phyloP scores from a whole-genome alignment of 2,797 vertebrate genomes.

The Gymnoscopelus braueri region DNA sequence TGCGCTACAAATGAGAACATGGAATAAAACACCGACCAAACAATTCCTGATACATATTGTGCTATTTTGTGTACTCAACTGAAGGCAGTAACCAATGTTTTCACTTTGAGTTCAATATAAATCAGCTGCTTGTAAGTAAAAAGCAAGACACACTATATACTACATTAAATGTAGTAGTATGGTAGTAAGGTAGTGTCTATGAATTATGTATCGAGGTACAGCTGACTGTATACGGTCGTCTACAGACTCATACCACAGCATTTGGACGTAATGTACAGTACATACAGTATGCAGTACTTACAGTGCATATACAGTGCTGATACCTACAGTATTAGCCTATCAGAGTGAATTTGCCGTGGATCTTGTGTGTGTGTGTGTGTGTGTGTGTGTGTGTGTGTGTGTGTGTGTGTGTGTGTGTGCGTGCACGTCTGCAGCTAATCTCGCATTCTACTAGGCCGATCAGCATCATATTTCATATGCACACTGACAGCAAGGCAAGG shows the following conservation, averaged over 20 bases:
- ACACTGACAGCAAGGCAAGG: too few relatives aligned
- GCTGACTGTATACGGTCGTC: constrained; percentile 29
- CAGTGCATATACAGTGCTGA: too few relatives aligned
- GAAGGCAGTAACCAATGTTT: constrained; percentile 53
- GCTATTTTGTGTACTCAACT: constrained; percentile 22
- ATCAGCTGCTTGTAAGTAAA: constrained; percentile 47
- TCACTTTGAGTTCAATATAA: constrained; percentile 36
- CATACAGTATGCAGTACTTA: too few relatives aligned
- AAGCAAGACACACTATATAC: constrained; percentile 18
- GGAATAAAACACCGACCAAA: constrained; percentile 31
- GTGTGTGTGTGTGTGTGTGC: too few relatives aligned
- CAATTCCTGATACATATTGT: constrained; percentile 29
- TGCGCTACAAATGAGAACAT: constrained; percentile 41
- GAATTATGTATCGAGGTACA: constrained; percentile 66
- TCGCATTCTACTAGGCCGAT: too few relatives aligned
- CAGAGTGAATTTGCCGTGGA: too few relatives aligned
- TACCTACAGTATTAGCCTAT: too few relatives aligned
- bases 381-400: too few relatives aligned
- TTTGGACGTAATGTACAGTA: too few relatives aligned
- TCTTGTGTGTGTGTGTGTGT: too few relatives aligned
- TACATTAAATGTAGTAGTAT: constrained; percentile 57
- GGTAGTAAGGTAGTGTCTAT: constrained; percentile 36
- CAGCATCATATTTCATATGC: too few relatives aligned
- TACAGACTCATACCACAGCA: not conserved
- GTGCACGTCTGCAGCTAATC: too few relatives aligned